These are phyloP conservation scores for Lucilia sericata DNA, from an alignment of 1,140 invertebrate species.

Conservation along the genomic window DNA sequence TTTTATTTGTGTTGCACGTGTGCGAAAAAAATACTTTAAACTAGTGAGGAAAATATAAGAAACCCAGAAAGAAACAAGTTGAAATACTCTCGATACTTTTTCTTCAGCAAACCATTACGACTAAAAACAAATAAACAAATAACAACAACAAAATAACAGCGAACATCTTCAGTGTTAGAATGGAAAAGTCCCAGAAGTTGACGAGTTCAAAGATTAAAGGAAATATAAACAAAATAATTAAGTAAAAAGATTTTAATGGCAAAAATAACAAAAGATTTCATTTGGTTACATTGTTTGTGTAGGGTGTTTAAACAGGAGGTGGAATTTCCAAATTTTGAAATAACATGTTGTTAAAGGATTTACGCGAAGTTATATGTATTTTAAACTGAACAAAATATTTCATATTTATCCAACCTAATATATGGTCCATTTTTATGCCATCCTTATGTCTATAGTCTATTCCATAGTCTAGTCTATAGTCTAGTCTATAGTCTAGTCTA, in stretches of 20 bases:
- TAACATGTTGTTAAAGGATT: too few relatives aligned
- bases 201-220: background rate
- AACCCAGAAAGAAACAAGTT: background rate
- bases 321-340: too few relatives aligned
- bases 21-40: slow-evolving; percentile 14
- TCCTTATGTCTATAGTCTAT: too few relatives aligned
- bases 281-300: background rate
- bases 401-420: too few relatives aligned
- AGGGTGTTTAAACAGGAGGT: too few relatives aligned
- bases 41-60: background rate
- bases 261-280: background rate
- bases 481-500: too few relatives aligned
- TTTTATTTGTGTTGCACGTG: slow-evolving; percentile 35
- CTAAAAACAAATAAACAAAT: background rate
- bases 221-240: slow-evolving; percentile 30
- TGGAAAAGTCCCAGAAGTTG: background rate
- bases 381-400: too few relatives aligned
- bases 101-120: background rate
- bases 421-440: too few relatives aligned
- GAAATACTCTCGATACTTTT: background rate
- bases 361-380: too few relatives aligned
- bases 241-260: background rate
- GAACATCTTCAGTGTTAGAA: slow-evolving; percentile 1
- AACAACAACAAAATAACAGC: background rate
- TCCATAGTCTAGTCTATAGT: too few relatives aligned